These are phyloP conservation scores for Scaptomyza polygonia DNA, from an alignment of 2,888 invertebrate species.

Conservation along the genomic window DNA sequence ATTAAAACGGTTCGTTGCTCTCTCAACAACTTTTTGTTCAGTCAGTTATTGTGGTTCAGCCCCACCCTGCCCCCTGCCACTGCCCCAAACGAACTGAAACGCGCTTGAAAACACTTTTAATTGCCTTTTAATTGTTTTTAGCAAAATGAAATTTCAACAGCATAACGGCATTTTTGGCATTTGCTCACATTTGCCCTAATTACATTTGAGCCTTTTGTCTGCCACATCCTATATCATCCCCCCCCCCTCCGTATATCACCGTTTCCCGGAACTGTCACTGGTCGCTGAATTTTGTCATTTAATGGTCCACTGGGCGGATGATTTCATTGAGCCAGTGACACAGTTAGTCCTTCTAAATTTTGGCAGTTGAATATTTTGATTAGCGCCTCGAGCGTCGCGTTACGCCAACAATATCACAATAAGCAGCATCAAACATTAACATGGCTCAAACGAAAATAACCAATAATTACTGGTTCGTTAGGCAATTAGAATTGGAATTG, in stretches of 20 bases:
- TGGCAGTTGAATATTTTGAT: slow-evolving; percentile 74
- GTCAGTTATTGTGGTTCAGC: slow-evolving; percentile 36
- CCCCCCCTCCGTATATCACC: no score
- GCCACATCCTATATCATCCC: slow-evolving; percentile 3
- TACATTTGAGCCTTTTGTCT: slow-evolving; percentile 63
- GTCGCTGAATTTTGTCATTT: slow-evolving; percentile 78
- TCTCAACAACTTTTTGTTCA: slow-evolving; percentile 40
- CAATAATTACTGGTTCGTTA: slow-evolving; percentile 67
- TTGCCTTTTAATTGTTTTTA: slow-evolving; percentile 80
- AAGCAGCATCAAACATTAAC: slow-evolving; percentile 50
- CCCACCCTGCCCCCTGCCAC: neutral
- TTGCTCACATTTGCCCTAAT: slow-evolving; percentile 73
- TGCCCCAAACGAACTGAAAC: slow-evolving; percentile 23
- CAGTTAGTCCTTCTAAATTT: slow-evolving; percentile 51
- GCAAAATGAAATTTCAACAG: slow-evolving; percentile 61
- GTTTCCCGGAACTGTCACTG: no score
- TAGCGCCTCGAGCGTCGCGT: slow-evolving; percentile 65
- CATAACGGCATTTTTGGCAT: slow-evolving; percentile 54
- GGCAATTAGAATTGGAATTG: slow-evolving; percentile 63
- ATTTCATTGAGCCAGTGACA: slow-evolving; percentile 81
- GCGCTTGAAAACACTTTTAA: slow-evolving; percentile 68
- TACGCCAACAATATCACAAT: slow-evolving; percentile 59
- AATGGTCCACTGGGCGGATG: slow-evolving; percentile 83
- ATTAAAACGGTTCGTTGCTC: slow-evolving; percentile 66
- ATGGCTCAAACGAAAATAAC: slow-evolving; percentile 7